Base-by-base conservation (phyloP, 2,797 vertebrate genomes). In the Zenarchopterus dispar region DNA sequence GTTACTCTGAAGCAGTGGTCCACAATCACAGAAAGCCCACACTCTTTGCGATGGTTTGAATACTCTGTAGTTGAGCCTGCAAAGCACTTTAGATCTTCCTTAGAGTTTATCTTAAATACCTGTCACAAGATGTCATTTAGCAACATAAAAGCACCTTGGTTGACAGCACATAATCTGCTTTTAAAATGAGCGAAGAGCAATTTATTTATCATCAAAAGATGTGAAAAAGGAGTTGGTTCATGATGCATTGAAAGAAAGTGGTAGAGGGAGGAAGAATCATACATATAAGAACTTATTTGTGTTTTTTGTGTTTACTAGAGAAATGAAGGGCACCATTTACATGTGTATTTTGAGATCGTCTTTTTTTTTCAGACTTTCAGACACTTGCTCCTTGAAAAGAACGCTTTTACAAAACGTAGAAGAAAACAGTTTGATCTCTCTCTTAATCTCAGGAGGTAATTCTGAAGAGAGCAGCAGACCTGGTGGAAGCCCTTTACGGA, bases 401-500 rank as follows among this genome's bases (percentile, higher is more conserved):
- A 65, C 18, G 44, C 16, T n/a, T n/a, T n/a, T n/a, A n/a, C 21
- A 18, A 23, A 41, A 50, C 17, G 4, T 6, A 5, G 4, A 21
- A 6, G 28, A 45, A 42, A n/a, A 33, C 36, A 13, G 3, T 13
- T 17, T 5, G 4, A 52, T 13, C 18, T 55, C 2, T 52, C 28
- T 42, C 5, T 73, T 46, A 55, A 26, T 70, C 33, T 64, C 51
- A 99, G 97, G 97, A 99, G 89, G 97, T 99, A 52, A 99, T 99
- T 88, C 92, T 99, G 72, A 99, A 99, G 90, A 92, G 97, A 84
- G 97, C 97, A 17, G 97, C 97, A 0, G 97, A 99, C 86, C 93
- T 99, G 80, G 97, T 99, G 22, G 97, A 99, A 90, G 97, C 97
- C 6, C 93, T 99, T 66, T 99, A 99, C 33, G 97, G 97, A 56